Base-by-base conservation (phyloP, 1,140 invertebrate species). In the Brachionus koreanus region DNA sequence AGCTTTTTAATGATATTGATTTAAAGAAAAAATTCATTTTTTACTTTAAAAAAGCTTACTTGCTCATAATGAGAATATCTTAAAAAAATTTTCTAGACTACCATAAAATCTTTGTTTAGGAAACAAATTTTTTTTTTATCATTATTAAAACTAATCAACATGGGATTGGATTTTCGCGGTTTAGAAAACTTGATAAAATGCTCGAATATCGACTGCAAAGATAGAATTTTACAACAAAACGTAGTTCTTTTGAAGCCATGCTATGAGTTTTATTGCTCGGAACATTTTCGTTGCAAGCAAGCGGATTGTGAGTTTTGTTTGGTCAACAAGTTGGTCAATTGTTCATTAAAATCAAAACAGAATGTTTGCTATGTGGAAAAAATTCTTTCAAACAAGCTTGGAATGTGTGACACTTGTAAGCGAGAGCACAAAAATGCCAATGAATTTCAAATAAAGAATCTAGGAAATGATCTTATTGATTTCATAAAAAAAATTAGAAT, bases 181-280 rank as follows among this genome's bases (percentile, higher is more conserved):
- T 39, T 69, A 23, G 65, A 69, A 39, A 69, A 69, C n/a, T 16
- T 69, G 9, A 69, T 69, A 16, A 69, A 69, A 39, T 69, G 65
- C 19, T 16, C 16, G n/a, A 19, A 69, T 69, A 69, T 19, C 5
- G 33, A 69, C n/a, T 69, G 65, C 19, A 39, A n/a, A 19, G 16
- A 33, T 16, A 69, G 37, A 16, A 37, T 69, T 39, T 12, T 69
- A 39, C 33, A 69, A 37, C n/a, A 39, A 37, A 19, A n/a, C 16
- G 65, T 69, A 39, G 19, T 69, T 69, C 33, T 69, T 13, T 69
- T 69, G 37, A 69, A 69, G 16, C 65, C 65, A 37, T 69, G 65
- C 35, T 69, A 69, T 33, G 65, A 69, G 39, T 39, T 69, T 19
- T 69, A 69, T 39, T 69, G 65, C 19, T 1, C 19, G 3, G 37